Conservation (phyloP, 2,113 vertebrate species). For the Sylvilagus bachmani region DNA sequence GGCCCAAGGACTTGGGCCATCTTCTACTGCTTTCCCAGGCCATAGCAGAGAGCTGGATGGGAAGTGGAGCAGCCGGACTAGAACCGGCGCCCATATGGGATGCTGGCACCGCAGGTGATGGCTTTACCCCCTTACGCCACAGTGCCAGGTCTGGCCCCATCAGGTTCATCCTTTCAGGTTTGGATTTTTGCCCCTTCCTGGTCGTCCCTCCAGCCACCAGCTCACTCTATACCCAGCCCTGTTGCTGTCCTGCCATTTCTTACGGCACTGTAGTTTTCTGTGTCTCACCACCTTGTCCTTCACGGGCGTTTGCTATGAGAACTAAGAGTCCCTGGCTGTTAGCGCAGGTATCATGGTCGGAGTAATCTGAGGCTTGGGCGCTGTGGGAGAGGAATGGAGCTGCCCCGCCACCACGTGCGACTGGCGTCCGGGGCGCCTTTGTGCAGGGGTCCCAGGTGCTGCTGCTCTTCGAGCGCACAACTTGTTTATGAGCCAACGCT, state of each 20-base stretch:
- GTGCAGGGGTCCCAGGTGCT: slow-evolving; percentile 68
- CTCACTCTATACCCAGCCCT: neutral
- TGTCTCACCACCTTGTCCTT: slow-evolving; percentile 60
- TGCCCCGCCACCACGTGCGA: neutral
- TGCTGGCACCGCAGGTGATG: no score
- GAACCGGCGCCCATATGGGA: no score
- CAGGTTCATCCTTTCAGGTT: neutral
- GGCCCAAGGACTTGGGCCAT: no score
- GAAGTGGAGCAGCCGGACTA: no score
- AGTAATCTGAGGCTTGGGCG: neutral
- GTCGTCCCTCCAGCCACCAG: neutral
- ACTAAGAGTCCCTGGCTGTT: slow-evolving; percentile 39
- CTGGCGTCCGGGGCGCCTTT: slow-evolving; percentile 50
- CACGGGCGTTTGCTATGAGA: slow-evolving; percentile 74
- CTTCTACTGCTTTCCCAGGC: no score
- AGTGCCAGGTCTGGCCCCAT: no score
- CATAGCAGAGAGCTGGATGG: no score
- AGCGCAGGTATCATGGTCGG: neutral
- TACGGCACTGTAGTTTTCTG: neutral
- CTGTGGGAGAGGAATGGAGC: slow-evolving; percentile 46
- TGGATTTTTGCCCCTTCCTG: neutral
- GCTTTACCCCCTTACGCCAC: no score
- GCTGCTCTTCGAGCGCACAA: slow-evolving; percentile 51
- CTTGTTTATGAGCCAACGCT: slow-evolving; percentile 77
- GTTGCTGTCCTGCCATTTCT: fast-evolving